Evolutionary conservation across 2,888 invertebrate species (phyloP), one percentile per base, ranked within the genome.

Genomic region (Eretmocerus hayati): DNA sequence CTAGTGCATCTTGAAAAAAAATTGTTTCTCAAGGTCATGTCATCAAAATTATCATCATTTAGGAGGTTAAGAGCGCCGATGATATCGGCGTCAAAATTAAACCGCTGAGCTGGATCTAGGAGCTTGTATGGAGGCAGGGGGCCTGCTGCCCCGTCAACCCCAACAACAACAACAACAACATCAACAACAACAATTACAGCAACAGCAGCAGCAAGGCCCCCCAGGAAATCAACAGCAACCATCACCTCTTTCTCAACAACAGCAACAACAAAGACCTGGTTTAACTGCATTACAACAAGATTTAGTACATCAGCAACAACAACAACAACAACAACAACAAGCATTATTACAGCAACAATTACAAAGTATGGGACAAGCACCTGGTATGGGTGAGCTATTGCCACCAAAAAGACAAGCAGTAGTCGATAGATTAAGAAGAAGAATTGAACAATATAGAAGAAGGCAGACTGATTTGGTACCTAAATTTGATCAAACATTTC

Each of bases 401-500:
- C 84, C 87, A 63, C 84, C 88, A 33, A 88, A 88, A 72, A 76
- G 84, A 58, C 88, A 89, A 73, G 88, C 88, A 66, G 87, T 89
- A 66, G 86, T 93, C 62, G 92, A 92, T 71, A 81, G 90, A 56
- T 75, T 90, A 46, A 75, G 81, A 54, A 81, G 91, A 55, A 82
- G 94, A 64, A 85, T 95, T 72, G 91, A 91, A 66, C 83, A 80
- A 59, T 94, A 94, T 73, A 81, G 93, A 45, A 80, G 86, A 42
- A 81, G 90, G 55, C 91, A 93, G 71, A 85, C 79, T 59, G 89
- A 89, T 67, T 87, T 88, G 69, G 84, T 86, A 67, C 90, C 90
- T 53, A 80, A 91, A 55, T 92, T 87, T 75, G 90, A 90, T 69
- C 89, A 89, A 69, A 85, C 89, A 56, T 87, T 90, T 73, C 87